Evolutionary conservation across 37 sponge, comb jelly and placozoan species (phyloP).

Genomic region (Tethya wilhelma): DNA sequence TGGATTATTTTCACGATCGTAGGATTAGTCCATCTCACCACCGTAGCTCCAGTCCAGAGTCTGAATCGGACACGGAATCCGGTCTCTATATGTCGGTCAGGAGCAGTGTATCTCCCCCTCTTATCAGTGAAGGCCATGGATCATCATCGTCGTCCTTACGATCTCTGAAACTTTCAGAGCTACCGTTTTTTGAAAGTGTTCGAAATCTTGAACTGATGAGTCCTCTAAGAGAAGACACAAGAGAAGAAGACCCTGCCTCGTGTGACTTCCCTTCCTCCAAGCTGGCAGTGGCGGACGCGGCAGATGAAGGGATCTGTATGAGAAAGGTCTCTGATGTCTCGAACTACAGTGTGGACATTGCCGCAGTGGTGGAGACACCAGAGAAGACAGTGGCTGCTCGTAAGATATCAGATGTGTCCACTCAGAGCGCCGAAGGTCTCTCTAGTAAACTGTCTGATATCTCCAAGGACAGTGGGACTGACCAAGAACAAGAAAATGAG

Average conservation of each 20-base stretch:
- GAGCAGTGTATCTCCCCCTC: neutral
- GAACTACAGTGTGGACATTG: constrained; percentile 43
- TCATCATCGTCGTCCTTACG: too few relatives aligned
- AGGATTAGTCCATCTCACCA: too few relatives aligned
- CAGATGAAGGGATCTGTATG: constrained; percentile 10
- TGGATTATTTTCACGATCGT: too few relatives aligned
- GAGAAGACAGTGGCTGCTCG: neutral
- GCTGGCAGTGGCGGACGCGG: neutral
- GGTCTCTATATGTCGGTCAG: neutral
- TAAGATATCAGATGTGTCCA: constrained; percentile 17
- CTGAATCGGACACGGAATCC: neutral
- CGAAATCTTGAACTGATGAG: constrained; percentile 4
- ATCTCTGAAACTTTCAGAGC: too few relatives aligned
- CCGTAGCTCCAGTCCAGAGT: neutral
- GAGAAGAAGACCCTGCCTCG: constrained; percentile 18
- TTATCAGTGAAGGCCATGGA: neutral
- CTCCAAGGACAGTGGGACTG: constrained; percentile 2
- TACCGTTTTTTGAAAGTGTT: neutral
- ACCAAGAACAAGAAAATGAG: neutral
- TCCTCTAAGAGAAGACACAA: constrained; percentile 23
- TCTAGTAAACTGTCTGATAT: constrained; percentile 5
- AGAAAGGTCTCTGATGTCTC: constrained; percentile 32
- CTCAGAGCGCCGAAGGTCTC: neutral
- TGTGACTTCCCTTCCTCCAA: neutral
- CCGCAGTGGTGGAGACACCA: neutral